Percentiles rank a stretch among this genome's conserved stretches.
These are phyloP conservation scores for Cylas formicarius DNA, from an alignment of 1,140 invertebrate species.

Conservation along the genomic window DNA sequence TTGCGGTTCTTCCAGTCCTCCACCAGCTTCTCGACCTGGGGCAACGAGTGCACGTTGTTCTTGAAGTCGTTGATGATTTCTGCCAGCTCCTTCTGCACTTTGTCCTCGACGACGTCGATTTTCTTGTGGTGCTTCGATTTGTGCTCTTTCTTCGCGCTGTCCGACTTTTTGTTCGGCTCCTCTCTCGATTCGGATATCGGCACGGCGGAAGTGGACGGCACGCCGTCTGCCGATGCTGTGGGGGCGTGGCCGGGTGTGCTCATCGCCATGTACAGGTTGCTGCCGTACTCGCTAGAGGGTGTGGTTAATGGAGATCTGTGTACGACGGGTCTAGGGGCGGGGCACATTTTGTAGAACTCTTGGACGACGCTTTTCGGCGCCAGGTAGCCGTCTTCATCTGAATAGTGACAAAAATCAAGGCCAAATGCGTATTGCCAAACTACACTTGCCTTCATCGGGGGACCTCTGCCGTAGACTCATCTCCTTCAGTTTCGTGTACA, in stretches of 20 bases:
- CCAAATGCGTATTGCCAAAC: slow-evolving; percentile 30
- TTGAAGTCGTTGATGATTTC: slow-evolving; percentile 87
- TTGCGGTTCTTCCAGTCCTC: slow-evolving; percentile 78
- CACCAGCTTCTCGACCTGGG: slow-evolving; percentile 69
- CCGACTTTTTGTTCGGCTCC: background rate
- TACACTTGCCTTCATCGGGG: slow-evolving; percentile 41
- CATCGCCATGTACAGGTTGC: slow-evolving; percentile 29
- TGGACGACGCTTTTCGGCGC: slow-evolving; percentile 30
- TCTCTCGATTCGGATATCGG: background rate
- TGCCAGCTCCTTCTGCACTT: slow-evolving; percentile 66
- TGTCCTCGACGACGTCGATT: slow-evolving; percentile 34
- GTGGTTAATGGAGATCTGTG: slow-evolving; percentile 10
- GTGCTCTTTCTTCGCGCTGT: background rate
- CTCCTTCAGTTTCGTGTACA: slow-evolving; percentile 76
- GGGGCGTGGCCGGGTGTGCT: slow-evolving; percentile 19
- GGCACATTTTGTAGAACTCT: slow-evolving; percentile 31
- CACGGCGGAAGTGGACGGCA: background rate
- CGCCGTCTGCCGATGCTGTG: background rate
- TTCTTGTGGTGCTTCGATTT: slow-evolving; percentile 3
- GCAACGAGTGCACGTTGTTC: slow-evolving; percentile 77
- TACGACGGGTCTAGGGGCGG: slow-evolving; percentile 25
- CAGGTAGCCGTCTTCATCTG: slow-evolving; percentile 48
- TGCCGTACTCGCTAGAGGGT: slow-evolving; percentile 14
- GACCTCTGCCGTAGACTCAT: slow-evolving; percentile 52
- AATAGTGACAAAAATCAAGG: slow-evolving; percentile 3